Conservation (phyloP, 2,888 invertebrate species). For the Hedychridium roseum region DNA sequence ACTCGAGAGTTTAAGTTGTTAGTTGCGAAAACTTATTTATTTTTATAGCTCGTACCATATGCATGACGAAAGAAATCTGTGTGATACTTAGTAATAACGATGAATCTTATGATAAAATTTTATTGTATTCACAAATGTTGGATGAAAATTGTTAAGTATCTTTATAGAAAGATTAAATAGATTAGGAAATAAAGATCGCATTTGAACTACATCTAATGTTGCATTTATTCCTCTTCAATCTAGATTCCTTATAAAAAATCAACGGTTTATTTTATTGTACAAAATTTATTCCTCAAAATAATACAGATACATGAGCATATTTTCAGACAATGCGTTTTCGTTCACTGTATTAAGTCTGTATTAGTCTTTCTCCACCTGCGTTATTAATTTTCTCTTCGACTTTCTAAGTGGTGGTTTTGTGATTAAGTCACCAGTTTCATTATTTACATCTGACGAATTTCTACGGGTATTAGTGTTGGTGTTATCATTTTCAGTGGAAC, state of each 20-base stretch:
- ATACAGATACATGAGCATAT: too few relatives aligned
- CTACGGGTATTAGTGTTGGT: too few relatives aligned
- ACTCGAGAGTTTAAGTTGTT: not conserved
- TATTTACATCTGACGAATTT: too few relatives aligned
- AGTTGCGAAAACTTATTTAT: not conserved
- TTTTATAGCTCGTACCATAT: not conserved
- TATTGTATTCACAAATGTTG: constrained; percentile 36
- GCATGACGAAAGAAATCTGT: constrained; percentile 37
- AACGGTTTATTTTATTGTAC: too few relatives aligned
- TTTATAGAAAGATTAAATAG: constrained; percentile 46
- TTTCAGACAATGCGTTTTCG: too few relatives aligned
- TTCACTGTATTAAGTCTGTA: too few relatives aligned
- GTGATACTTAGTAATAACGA: constrained; percentile 54
- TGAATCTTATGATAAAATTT: constrained; percentile 27
- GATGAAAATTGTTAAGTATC: constrained; percentile 51
- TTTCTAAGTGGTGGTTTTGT: too few relatives aligned
- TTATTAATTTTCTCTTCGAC: too few relatives aligned
- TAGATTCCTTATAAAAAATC: not conserved
- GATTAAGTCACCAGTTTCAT: too few relatives aligned
- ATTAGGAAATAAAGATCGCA: constrained; percentile 25
- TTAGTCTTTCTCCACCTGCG: too few relatives aligned
- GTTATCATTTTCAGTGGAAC: too few relatives aligned
- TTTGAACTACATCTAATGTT: constrained; percentile 16
- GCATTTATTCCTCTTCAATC: constrained; percentile 4
- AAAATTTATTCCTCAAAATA: too few relatives aligned